Base-by-base conservation (phyloP, 2,888 invertebrate species). In the Chrysolina americana region DNA sequence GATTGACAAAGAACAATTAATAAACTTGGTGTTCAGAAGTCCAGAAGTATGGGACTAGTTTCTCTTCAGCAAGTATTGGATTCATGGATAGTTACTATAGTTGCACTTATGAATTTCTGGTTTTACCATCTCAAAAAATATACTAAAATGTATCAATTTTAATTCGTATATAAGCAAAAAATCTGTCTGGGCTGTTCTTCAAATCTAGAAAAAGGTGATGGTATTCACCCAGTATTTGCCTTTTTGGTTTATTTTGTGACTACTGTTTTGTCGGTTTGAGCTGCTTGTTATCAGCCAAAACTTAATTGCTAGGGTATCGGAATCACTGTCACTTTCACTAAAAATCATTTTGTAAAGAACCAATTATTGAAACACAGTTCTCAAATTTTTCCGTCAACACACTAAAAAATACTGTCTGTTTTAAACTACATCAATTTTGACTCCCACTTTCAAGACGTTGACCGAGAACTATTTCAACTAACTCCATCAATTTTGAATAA, bases 301-400 rank as follows among this genome's bases (percentile, higher is more conserved):
- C 59, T 13, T 59, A 23, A 59, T 59, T 59, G 59, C 59, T 59
- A 21, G 6, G n/a, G 59, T 19, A 59, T 59, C 23, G n/a, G 59
- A 59, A 59, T 59, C 21, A 59, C n/a, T 59, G 11, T 59, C 59
- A 59, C 59, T 21, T 19, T 59, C 59, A 59, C 21, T 59, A 19
- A 21, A n/a, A 59, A 59, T 59, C 59, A 59, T 59, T 59, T 19
- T 19, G n/a, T 59, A 21, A 59, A 59, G 19, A 59, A 19, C 23
- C n/a, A 59, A 59, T 59, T 59, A 59, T 59, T 59, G 21, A 21
- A 59, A n/a, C n/a, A n/a, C n/a, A n/a, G n/a, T n/a, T n/a, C n/a
- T n/a, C n/a, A n/a, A n/a, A n/a, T n/a, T n/a, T 59, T n/a, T 21
- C 21, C 59, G 59, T 6, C 59, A 59, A 21, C 17, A 59, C 21